These are phyloP conservation scores for Macrosoma leucophasiata DNA, from an alignment of 2,888 invertebrate genomes.

Conservation along the genomic window DNA sequence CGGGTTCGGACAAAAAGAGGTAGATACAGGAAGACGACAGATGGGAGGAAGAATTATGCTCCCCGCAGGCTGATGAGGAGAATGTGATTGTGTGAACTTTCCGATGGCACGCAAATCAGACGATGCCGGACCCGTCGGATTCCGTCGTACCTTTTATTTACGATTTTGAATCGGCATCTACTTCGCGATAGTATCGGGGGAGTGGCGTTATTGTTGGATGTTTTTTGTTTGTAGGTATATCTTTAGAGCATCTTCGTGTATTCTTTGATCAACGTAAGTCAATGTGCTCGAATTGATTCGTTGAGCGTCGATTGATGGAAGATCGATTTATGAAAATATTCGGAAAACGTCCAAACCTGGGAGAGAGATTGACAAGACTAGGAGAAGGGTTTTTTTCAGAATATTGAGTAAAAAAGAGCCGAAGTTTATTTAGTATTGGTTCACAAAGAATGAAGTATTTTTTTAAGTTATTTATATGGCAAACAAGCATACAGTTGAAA, in stretches of 20 bases:
- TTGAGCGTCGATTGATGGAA: conserved; percentile 46
- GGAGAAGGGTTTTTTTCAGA: too few species aligned
- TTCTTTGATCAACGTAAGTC: conserved; percentile 49
- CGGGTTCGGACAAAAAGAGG: conserved; percentile 64
- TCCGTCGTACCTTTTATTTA: conserved; percentile 46
- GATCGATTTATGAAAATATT: conserved; percentile 48
- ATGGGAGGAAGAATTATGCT: conserved; percentile 72
- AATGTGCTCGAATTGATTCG: conserved; percentile 67
- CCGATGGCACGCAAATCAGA: conserved; percentile 71
- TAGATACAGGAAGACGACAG: conserved; percentile 71
- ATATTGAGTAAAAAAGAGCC: too few species aligned
- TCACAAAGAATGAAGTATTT: too few species aligned
- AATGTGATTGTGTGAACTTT: conserved; percentile 75
- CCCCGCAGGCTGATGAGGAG: conserved; percentile 73
- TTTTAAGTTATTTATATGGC: too few species aligned
- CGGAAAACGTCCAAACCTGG: too few species aligned
- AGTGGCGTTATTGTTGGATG: conserved; percentile 37
- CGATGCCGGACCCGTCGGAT: conserved; percentile 47
- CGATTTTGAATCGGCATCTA: conserved; percentile 48
- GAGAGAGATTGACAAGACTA: too few species aligned
- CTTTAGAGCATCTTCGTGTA: conserved; percentile 44
- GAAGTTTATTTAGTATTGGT: too few species aligned
- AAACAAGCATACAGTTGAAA: too few species aligned
- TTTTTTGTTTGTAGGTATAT: conserved; percentile 49
- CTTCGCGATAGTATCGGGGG: conserved; percentile 37